Evolutionary conservation across 1,140 invertebrate genomes (phyloP), one percentile per base, ranked within the genome.

Genomic region (Pseudomyrmex pallidus): DNA sequence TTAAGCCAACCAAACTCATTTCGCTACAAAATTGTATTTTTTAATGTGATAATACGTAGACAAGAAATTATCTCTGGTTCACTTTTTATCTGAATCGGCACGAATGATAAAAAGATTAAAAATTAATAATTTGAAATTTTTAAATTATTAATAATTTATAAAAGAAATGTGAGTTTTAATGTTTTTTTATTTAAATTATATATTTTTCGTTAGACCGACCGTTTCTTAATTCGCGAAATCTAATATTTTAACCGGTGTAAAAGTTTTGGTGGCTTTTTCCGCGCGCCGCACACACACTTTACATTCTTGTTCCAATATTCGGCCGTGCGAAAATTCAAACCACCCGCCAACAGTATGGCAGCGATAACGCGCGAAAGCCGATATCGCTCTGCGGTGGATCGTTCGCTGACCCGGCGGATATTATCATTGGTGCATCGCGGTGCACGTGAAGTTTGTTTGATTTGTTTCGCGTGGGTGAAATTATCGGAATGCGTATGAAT

Each of bases 301-400:
- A 54, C 68, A 74, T 61, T 73, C 86, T 83, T 48, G 56, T 78
- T 83, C 85, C 86, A 87, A 92, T 91, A 90, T 88, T 85, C 89
- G 86, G 90, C 91, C 91, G 90, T 90, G 90, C 87, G 90, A 91
- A 90, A 91, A 91, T 91, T 92, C 87, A 90, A 91, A 92, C 87
- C 90, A 87, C 84, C 83, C 90, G 88, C 89, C 90, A 88, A 89
- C 85, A 90, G 86, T 87, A 76, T 76, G 84, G 63, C 73, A 57
- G 54, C 80, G 87, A 89, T 89, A 89, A 89, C 87, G 70, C 84
- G 59, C 78, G 70, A 83, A 83, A 78, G 80, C 84, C 76, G 87
- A 88, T 89, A 89, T 88, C 86, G 70, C 67, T 57, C 59, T 82
- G 52, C 74, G 86, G 86, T 68, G 83, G 77, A 88, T 74, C 74